These are phyloP conservation scores for Seriola aureovittata DNA, from an alignment of 2,113 vertebrate species.

Conservation along the genomic window DNA sequence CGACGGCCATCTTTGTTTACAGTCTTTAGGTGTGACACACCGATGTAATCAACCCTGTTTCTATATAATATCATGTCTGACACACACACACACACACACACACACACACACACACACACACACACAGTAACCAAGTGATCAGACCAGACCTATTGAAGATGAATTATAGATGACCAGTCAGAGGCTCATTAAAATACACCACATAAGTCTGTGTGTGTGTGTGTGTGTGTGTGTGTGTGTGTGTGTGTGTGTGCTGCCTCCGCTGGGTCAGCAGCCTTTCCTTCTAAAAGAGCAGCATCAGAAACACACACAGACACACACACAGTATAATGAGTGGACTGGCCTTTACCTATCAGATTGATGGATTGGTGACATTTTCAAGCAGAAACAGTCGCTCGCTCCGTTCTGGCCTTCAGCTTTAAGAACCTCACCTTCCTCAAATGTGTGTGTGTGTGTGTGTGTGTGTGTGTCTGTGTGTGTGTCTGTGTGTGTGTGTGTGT, in stretches of 20 bases:
- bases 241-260: conserved; percentile 21
- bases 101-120: conserved; percentile 24
- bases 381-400: conserved; percentile 53
- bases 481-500: not conserved
- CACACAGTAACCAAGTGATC: conserved; percentile 26
- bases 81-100: not conserved
- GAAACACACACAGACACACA: conserved; percentile 28
- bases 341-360: conserved; percentile 74
- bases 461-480: not conserved
- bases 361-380: conserved; percentile 77
- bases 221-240: conserved; percentile 16
- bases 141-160: conserved; percentile 57
- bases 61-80: too few species aligned
- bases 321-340: conserved; percentile 58
- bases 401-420: conserved; percentile 45
- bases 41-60: too few species aligned
- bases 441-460: conserved; percentile 12
- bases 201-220: conserved; percentile 19
- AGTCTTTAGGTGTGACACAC: too few species aligned
- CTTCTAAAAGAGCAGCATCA: conserved; percentile 28
- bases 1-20: too few species aligned
- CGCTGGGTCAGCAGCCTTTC: conserved; percentile 53
- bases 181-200: conserved; percentile 69
- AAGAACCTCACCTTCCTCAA: conserved; percentile 43
- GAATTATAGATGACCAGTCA: conserved; percentile 70